Conservation (phyloP, 2,888 invertebrate genomes). For the Protodeltote pygarga region DNA sequence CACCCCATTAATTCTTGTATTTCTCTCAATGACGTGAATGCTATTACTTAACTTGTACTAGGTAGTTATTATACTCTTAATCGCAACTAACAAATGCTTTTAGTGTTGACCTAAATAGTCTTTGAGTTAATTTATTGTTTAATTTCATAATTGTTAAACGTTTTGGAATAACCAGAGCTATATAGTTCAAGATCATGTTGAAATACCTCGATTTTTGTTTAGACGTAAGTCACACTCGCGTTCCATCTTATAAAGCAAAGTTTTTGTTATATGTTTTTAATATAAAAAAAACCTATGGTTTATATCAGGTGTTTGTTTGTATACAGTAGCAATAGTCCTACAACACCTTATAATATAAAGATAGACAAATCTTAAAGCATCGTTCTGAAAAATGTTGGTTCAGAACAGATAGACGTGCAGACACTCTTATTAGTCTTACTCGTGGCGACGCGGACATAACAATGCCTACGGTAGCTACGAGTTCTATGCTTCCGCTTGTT, state of each 20-base stretch:
- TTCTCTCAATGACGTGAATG: slow-evolving; percentile 9
- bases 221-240: background rate
- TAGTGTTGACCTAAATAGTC: slow-evolving; percentile 19
- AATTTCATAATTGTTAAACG: slow-evolving; percentile 31
- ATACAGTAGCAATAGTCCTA: too few relatives aligned
- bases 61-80: slow-evolving; percentile 17
- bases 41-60: slow-evolving; percentile 21
- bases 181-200: slow-evolving; percentile 33
- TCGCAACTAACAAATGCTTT: slow-evolving; percentile 31
- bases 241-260: background rate
- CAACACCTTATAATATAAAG: too few relatives aligned
- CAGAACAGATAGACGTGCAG: slow-evolving; percentile 1
- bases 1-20: slow-evolving; percentile 17
- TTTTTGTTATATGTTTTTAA: too few relatives aligned
- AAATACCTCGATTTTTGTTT: slow-evolving; percentile 6
- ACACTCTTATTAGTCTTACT: slow-evolving; percentile 2
- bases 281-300: too few relatives aligned
- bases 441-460: slow-evolving; percentile 12
- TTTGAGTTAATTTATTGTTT: slow-evolving; percentile 34
- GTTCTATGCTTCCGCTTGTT: slow-evolving; percentile 9
- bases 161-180: slow-evolving; percentile 13
- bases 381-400: background rate
- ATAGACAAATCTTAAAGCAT: background rate
- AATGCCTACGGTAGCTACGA: slow-evolving; percentile 10
- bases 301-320: too few relatives aligned